phyloP scores from a whole-genome alignment of 2,888 invertebrate species.

The Chymomyza procnemis region DNA sequence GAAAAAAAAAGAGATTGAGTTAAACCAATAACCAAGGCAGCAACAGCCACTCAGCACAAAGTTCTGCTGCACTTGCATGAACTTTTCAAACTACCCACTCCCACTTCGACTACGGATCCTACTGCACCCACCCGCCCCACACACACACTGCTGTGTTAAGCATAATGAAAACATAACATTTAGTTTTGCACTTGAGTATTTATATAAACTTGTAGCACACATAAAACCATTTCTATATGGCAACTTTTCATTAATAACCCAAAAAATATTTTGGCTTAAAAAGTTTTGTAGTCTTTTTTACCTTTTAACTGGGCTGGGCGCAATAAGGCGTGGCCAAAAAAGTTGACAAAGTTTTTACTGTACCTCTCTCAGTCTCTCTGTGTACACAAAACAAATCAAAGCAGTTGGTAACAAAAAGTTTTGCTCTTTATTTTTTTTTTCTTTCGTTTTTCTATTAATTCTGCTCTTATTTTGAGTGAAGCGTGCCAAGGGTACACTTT shows the following conservation, averaged over 20 bases:
- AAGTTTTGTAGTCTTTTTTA: slow-evolving; percentile 53
- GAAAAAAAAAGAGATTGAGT: slow-evolving; percentile 23
- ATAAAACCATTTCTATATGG: slow-evolving; percentile 3
- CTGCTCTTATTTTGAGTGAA: slow-evolving; percentile 35
- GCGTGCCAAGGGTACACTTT: slow-evolving; percentile 12
- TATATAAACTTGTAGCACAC: slow-evolving; percentile 35
- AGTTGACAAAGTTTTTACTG: slow-evolving; percentile 24
- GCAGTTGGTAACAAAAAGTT: slow-evolving; percentile 59
- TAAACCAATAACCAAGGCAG: slow-evolving; percentile 58
- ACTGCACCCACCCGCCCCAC: no score
- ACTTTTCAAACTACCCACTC: background rate
- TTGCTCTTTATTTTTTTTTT: slow-evolving; percentile 34
- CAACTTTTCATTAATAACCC: slow-evolving; percentile 70
- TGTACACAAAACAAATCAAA: slow-evolving; percentile 67
- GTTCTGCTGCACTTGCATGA: slow-evolving; percentile 15
- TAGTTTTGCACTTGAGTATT: slow-evolving; percentile 67
- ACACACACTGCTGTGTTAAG: no score
- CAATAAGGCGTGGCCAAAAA: background rate
- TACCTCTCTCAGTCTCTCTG: no score
- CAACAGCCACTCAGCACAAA: slow-evolving; percentile 8
- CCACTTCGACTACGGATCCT: no score
- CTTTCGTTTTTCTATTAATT: slow-evolving; percentile 12
- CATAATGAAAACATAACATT: slow-evolving; percentile 74
- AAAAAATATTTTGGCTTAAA: slow-evolving; percentile 68
- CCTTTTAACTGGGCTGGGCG: slow-evolving; percentile 35